Conservation (phyloP, 2,888 invertebrate genomes). For the Troides aeacus region DNA sequence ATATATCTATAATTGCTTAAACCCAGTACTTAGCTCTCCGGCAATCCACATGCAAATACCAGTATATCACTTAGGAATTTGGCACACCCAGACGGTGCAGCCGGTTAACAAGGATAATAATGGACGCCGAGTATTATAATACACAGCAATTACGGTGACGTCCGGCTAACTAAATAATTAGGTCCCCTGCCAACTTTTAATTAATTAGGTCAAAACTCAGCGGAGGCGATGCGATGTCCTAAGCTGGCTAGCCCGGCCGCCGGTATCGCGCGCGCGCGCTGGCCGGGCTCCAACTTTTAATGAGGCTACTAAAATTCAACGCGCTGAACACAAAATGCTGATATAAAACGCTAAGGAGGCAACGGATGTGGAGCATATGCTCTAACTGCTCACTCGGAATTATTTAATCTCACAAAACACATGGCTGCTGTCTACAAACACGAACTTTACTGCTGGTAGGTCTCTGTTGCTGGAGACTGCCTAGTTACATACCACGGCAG, state of each 20-base stretch:
- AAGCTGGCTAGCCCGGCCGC: conserved; percentile 35
- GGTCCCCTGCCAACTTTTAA: conserved; percentile 41
- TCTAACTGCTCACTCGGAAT: not conserved
- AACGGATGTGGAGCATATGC: not conserved
- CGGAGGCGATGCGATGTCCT: conserved; percentile 19
- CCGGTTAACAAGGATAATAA: conserved; percentile 8
- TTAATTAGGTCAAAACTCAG: conserved; percentile 42
- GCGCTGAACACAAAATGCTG: conserved; percentile 57
- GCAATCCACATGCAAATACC: not conserved
- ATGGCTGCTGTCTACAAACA: too few species aligned
- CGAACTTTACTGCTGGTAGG: too few species aligned
- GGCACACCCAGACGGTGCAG: conserved; percentile 6
- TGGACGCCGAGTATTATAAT: conserved; percentile 1
- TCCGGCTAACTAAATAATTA: conserved; percentile 33
- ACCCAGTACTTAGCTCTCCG: not conserved
- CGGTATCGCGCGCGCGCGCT: conserved; percentile 39
- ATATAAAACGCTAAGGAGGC: conserved; percentile 10
- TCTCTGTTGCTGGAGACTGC: too few species aligned
- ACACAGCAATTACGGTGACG: conserved; percentile 24
- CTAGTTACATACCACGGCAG: too few species aligned
- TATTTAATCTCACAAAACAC: not conserved
- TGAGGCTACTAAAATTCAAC: conserved; percentile 51
- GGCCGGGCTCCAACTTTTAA: conserved; percentile 61
- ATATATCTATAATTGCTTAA: too few species aligned
- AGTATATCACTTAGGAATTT: conserved; percentile 24